A percentile compares a stretch with the other conserved stretches of the same genome.
Evolutionary conservation across 2,888 invertebrate species (phyloP).

Genomic region (Drosophila meridiana): DNA sequence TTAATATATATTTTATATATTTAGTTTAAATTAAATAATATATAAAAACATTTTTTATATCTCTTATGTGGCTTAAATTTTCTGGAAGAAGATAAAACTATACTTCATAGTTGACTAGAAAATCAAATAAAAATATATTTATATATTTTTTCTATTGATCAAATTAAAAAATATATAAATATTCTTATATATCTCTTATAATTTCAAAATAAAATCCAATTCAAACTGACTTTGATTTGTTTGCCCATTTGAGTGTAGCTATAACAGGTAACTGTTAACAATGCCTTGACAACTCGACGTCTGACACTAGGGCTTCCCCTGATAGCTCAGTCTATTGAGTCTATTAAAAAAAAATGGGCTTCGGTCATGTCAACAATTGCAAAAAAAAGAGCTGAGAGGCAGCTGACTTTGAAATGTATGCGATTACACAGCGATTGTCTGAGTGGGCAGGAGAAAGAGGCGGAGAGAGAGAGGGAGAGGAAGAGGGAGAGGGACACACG

Average conservation of each 20-base stretch:
- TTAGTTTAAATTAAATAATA: too few relatives aligned
- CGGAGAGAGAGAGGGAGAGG: not conserved
- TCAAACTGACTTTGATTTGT: not conserved
- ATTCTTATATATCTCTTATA: too few relatives aligned
- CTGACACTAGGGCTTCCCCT: not conserved
- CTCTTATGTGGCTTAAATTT: too few relatives aligned
- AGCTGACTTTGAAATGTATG: constrained; percentile 12
- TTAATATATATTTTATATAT: too few relatives aligned
- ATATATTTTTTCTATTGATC: too few relatives aligned
- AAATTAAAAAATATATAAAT: too few relatives aligned
- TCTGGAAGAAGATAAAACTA: not conserved
- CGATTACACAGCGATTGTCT: not conserved
- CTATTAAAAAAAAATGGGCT: not conserved
- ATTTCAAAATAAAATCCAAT: not conserved
- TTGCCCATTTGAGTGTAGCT: not conserved
- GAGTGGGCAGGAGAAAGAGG: not conserved
- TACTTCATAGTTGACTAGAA: not conserved
- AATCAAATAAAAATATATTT: not conserved
- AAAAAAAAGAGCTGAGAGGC: not conserved
- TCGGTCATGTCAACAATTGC: constrained; percentile 7
- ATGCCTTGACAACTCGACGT: not conserved
- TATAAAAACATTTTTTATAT: too few relatives aligned
- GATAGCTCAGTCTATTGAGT: not conserved
- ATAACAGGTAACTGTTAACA: not conserved
- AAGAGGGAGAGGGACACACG: not conserved